Percentiles rank a stretch among this genome's conserved stretches.
These are phyloP conservation scores for Nycticryphes semicollaris DNA, from an alignment of 2,113 vertebrate species.

Conservation along the genomic window DNA sequence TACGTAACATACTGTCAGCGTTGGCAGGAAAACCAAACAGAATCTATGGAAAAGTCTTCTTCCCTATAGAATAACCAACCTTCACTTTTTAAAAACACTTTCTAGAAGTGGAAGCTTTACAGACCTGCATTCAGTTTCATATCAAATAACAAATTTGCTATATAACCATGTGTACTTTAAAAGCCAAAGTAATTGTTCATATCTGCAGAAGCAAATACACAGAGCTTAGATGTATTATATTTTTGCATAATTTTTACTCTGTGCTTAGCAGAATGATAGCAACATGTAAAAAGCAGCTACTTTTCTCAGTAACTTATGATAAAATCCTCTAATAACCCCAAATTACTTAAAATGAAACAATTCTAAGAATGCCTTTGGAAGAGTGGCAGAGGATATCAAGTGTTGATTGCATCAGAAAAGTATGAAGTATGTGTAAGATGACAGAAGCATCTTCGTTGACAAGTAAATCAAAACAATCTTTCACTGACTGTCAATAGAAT, in stretches of 20 bases:
- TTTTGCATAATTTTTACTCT: not conserved
- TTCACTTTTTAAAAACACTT: not conserved
- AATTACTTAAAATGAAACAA: not conserved
- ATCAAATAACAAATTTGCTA: not conserved
- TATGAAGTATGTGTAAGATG: not conserved
- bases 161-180: not conserved
- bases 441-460: not conserved
- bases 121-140: not conserved
- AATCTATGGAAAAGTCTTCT: not conserved
- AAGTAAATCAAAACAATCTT: not conserved
- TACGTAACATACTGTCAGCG: not conserved
- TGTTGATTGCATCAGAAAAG: not conserved
- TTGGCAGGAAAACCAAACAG: not conserved
- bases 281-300: not conserved
- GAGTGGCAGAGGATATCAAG: not conserved
- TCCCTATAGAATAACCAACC: not conserved
- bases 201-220: not conserved
- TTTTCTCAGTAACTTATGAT: not conserved
- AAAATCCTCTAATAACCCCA: not conserved
- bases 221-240: not conserved
- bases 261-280: not conserved
- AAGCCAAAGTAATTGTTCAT: not conserved
- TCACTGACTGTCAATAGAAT: not conserved
- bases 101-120: not conserved
- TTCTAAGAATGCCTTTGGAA: not conserved